Conservation (phyloP, 2,888 invertebrate genomes). For the Acleris cristana region DNA sequence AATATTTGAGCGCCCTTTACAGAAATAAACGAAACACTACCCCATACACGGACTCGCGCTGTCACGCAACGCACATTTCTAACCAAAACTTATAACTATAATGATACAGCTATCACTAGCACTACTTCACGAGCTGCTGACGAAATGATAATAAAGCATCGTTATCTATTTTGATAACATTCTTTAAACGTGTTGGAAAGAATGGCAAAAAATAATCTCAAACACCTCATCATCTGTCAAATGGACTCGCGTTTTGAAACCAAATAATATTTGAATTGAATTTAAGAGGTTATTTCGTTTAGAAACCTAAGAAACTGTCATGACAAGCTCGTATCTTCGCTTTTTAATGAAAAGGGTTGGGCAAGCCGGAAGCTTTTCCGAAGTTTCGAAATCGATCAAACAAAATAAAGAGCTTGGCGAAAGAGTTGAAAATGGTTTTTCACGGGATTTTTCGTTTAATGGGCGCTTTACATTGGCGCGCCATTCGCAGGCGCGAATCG, state of each 20-base stretch:
- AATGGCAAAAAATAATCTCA: conserved; percentile 52
- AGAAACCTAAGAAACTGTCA: conserved; percentile 1
- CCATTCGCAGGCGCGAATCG: too few species aligned
- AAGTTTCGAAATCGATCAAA: too few species aligned
- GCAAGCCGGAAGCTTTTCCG: too few species aligned
- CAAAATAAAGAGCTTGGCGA: too few species aligned
- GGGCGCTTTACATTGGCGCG: too few species aligned
- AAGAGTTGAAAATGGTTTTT: too few species aligned
- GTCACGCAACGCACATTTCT: conserved; percentile 62
- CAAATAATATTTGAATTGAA: conserved; percentile 1
- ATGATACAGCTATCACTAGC: conserved; percentile 44
- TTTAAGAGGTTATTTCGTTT: conserved; percentile 8
- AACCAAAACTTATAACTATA: conserved; percentile 46
- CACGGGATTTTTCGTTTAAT: too few species aligned
- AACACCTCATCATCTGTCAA: conserved; percentile 48
- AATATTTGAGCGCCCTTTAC: conserved; percentile 64
- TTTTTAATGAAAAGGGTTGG: too few species aligned
- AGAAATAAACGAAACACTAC: conserved; percentile 53
- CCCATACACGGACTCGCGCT: conserved; percentile 58
- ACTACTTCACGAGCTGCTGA: conserved; percentile 53
- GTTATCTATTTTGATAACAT: conserved; percentile 77
- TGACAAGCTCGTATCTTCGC: too few species aligned
- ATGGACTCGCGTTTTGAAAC: conserved; percentile 39
- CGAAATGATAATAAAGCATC: conserved; percentile 55
- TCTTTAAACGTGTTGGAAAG: conserved; percentile 61